These are phyloP conservation scores for Euura saliciscinereae DNA, from an alignment of 1,140 invertebrate species.

Conservation along the genomic window DNA sequence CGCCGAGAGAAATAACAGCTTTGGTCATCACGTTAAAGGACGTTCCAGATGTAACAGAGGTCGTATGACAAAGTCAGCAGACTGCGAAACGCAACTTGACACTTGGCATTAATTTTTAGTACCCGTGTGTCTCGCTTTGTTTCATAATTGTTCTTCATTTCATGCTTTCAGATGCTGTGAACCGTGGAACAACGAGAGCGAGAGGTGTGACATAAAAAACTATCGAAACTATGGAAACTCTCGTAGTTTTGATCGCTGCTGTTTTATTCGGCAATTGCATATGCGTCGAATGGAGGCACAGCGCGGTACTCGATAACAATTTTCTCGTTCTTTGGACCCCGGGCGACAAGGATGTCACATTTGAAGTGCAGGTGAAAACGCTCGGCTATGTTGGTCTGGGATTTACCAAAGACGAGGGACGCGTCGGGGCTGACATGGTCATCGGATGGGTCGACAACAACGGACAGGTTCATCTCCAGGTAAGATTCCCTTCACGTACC, in stretches of 20 bases:
- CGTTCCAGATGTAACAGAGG: no score
- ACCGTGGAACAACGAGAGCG: background rate
- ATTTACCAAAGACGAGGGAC: slow-evolving; percentile 75
- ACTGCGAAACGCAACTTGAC: background rate
- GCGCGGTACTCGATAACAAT: slow-evolving; percentile 57
- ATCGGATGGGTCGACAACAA: slow-evolving; percentile 75
- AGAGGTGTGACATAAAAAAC: slow-evolving; percentile 27
- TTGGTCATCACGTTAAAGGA: no score
- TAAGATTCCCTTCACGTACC: slow-evolving; percentile 47
- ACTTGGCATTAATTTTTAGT: background rate
- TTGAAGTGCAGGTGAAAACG: slow-evolving; percentile 80
- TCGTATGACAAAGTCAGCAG: no score
- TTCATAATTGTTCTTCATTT: background rate
- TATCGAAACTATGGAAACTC: slow-evolving; percentile 47
- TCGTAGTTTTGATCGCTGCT: slow-evolving; percentile 35
- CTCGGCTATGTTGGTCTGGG: slow-evolving; percentile 83
- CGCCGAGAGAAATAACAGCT: no score
- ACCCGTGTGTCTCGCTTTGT: no score
- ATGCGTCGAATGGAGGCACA: slow-evolving; percentile 57
- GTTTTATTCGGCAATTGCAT: slow-evolving; percentile 20
- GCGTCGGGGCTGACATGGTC: slow-evolving; percentile 73
- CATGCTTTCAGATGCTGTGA: slow-evolving; percentile 52
- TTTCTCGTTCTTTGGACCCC: slow-evolving; percentile 61
- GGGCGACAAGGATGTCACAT: slow-evolving; percentile 71
- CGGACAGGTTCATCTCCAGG: slow-evolving; percentile 73